Evolutionary conservation across 2,113 vertebrate genomes (phyloP).

Genomic region (Camelus bactrianus): DNA sequence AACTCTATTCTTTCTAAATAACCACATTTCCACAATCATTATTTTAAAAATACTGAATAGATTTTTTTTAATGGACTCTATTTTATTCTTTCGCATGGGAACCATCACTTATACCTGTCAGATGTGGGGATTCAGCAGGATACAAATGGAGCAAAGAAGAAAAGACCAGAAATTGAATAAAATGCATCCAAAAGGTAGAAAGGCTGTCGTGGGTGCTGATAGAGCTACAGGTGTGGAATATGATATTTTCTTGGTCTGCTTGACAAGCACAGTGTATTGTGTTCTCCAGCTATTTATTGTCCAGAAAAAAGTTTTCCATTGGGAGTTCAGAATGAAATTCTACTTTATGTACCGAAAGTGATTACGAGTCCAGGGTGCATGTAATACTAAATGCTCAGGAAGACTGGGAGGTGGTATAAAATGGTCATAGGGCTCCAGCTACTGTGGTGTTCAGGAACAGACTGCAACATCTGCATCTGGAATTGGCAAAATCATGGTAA

Average conservation of each 20-base stretch:
- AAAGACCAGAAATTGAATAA: background rate
- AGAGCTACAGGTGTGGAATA: background rate
- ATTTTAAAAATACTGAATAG: slow-evolving; percentile 12
- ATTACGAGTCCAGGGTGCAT: background rate
- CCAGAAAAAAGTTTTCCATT: background rate
- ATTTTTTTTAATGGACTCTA: background rate
- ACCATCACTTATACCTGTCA: background rate
- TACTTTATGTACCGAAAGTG: background rate
- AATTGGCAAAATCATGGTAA: background rate
- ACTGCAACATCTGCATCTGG: background rate
- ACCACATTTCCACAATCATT: background rate
- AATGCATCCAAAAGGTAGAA: background rate
- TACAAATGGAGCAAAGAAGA: background rate
- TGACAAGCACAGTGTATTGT: background rate
- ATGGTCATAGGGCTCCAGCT: background rate
- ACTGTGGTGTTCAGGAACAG: background rate
- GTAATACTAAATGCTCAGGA: background rate
- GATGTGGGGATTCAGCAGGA: background rate
- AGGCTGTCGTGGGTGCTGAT: background rate
- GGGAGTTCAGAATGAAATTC: background rate
- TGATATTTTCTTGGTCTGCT: background rate
- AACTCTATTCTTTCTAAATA: slow-evolving; percentile 50
- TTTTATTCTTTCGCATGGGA: slow-evolving; percentile 24
- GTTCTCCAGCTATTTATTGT: background rate
- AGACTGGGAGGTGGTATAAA: background rate